Percentiles rank a stretch among this genome's conserved stretches.
These are phyloP conservation scores for Drosophila gunungcola DNA, from an alignment of 1,140 invertebrate genomes.

Conservation along the genomic window DNA sequence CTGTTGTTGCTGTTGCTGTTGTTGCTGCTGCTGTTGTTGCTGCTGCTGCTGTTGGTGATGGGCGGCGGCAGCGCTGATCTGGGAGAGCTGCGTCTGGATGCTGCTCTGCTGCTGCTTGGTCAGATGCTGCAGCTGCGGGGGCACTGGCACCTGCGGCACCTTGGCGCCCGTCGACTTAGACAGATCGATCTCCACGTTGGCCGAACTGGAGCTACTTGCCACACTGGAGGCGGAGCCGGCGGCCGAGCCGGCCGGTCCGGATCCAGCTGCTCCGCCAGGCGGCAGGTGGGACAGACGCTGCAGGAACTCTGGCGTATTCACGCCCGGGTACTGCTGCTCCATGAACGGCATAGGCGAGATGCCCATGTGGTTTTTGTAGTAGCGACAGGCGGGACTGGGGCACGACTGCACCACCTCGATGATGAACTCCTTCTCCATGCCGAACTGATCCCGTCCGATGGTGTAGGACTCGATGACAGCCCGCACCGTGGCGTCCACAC, in stretches of 20 bases:
- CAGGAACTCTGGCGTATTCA: slow-evolving; percentile 79
- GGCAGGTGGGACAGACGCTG: slow-evolving; percentile 85
- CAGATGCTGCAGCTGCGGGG: slow-evolving; percentile 71
- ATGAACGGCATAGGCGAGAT: slow-evolving; percentile 86
- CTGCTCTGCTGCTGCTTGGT: slow-evolving; percentile 83
- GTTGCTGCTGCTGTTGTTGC: slow-evolving; percentile 69
- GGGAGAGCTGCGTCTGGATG: slow-evolving; percentile 77
- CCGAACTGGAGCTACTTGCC: slow-evolving; percentile 37
- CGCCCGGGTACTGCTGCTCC: slow-evolving; percentile 81
- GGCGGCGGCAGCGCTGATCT: slow-evolving; percentile 71
- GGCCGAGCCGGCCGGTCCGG: slow-evolving; percentile 39
- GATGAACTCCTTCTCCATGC: slow-evolving; percentile 95
- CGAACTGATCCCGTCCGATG: slow-evolving; percentile 93
- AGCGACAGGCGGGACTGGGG: slow-evolving; percentile 93
- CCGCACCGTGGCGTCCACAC: slow-evolving; percentile 91
- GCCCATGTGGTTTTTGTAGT: slow-evolving; percentile 93
- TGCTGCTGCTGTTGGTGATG: slow-evolving; percentile 81
- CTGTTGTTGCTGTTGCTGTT: slow-evolving; percentile 73
- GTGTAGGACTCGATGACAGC: slow-evolving; percentile 94
- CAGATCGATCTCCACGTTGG: slow-evolving; percentile 73
- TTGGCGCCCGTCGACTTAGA: slow-evolving; percentile 68
- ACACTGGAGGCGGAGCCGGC: slow-evolving; percentile 29
- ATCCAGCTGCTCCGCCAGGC: slow-evolving; percentile 54
- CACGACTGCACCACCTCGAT: slow-evolving; percentile 94
- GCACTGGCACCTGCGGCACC: slow-evolving; percentile 56